These are phyloP conservation scores for Volucella zonaria DNA, from an alignment of 2,888 invertebrate genomes.

Conservation along the genomic window DNA sequence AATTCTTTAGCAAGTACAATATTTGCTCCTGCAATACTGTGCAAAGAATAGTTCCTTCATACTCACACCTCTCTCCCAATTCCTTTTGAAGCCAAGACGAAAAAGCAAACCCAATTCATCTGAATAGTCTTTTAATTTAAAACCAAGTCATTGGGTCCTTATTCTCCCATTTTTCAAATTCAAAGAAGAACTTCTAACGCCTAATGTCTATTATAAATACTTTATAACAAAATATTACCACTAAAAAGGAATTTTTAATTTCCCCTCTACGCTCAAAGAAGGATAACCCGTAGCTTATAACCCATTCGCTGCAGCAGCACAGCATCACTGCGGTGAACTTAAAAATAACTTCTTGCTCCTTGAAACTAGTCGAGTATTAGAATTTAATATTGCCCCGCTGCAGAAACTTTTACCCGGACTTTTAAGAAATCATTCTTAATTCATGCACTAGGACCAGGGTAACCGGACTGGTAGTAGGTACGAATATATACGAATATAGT, in stretches of 20 bases:
- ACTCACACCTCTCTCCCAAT: too few relatives aligned
- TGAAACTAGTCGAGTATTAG: conserved; percentile 50
- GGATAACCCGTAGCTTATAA: background rate
- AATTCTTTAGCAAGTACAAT: too few relatives aligned
- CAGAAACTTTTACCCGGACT: conserved; percentile 62
- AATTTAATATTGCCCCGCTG: conserved; percentile 65
- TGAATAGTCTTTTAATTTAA: too few relatives aligned
- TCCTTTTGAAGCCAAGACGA: too few relatives aligned
- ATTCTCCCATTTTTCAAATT: too few relatives aligned
- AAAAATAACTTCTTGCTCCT: conserved; percentile 57
- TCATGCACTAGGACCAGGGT: conserved; percentile 47
- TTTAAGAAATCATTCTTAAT: conserved; percentile 68
- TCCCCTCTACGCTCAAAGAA: background rate
- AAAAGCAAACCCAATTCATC: too few relatives aligned
- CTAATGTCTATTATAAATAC: conserved; percentile 37
- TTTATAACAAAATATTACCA: conserved; percentile 46
- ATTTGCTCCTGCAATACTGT: too few relatives aligned
- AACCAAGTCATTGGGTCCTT: too few relatives aligned
- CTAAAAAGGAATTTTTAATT: conserved; percentile 63
- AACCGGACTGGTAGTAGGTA: conserved; percentile 7
- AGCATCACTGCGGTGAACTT: conserved; percentile 59
- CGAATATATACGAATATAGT: too few relatives aligned
- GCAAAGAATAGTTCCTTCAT: too few relatives aligned
- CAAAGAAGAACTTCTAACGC: conserved; percentile 6
- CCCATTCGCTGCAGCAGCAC: conserved; percentile 52